These are phyloP conservation scores for Apamea anceps DNA, from an alignment of 2,888 invertebrate species.

Conservation along the genomic window DNA sequence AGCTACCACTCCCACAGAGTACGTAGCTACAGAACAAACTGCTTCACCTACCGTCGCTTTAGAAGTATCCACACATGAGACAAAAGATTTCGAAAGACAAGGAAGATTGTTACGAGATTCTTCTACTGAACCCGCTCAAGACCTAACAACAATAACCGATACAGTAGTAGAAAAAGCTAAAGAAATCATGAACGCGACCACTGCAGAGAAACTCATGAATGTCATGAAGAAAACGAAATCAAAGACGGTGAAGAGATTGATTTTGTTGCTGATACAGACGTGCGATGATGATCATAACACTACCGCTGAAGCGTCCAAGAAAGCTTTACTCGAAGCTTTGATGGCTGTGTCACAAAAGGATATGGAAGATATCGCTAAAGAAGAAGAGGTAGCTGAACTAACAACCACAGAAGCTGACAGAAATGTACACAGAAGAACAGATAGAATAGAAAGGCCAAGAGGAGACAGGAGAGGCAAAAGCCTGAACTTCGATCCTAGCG, in stretches of 20 bases:
- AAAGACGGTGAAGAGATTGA: conserved; percentile 93
- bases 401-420: conserved; percentile 76
- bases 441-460: conserved; percentile 73
- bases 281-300: conserved; percentile 93
- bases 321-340: conserved; percentile 92
- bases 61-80: conserved; percentile 76
- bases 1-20: conserved; percentile 76
- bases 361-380: conserved; percentile 87
- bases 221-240: conserved; percentile 96
- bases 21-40: conserved; percentile 79
- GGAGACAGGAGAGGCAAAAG: conserved; percentile 81
- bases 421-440: conserved; percentile 77
- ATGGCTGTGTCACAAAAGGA: conserved; percentile 91
- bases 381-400: conserved; percentile 76
- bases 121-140: conserved; percentile 89
- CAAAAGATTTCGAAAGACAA: conserved; percentile 77
- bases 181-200: conserved; percentile 94
- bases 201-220: conserved; percentile 93
- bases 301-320: conserved; percentile 93
- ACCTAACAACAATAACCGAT: conserved; percentile 91
- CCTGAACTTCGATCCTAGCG: conserved; percentile 81
- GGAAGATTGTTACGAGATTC: conserved; percentile 82
- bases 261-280: conserved; percentile 94
- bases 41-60: conserved; percentile 78
- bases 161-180: conserved; percentile 93